Conservation (phyloP, 1,140 invertebrate species). For the Odontomachus brunneus region DNA sequence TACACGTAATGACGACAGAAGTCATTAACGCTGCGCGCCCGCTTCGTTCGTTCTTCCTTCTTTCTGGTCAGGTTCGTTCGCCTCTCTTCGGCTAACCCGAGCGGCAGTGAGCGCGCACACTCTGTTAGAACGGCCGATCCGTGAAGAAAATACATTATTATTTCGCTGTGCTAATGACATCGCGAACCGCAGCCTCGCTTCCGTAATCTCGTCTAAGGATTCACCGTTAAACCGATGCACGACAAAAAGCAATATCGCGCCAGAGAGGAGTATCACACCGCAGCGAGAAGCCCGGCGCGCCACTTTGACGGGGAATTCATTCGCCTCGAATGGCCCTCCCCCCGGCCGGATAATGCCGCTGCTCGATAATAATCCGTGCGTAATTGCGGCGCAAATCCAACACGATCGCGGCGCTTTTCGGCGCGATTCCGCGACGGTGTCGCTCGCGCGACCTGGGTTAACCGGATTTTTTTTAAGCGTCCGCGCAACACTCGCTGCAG, state of each 20-base stretch:
- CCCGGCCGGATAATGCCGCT: too few relatives aligned
- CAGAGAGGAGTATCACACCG: too few relatives aligned
- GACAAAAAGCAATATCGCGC: constrained; percentile 55
- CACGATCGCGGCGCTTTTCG: not conserved
- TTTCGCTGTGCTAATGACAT: constrained; percentile 47
- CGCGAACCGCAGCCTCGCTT: constrained; percentile 45
- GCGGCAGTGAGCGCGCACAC: not conserved
- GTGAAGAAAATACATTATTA: constrained; percentile 50
- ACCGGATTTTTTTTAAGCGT: too few relatives aligned
- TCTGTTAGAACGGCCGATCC: constrained; percentile 15
- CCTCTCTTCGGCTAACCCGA: constrained; percentile 18
- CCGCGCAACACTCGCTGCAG: too few relatives aligned
- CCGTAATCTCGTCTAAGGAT: constrained; percentile 60
- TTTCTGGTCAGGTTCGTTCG: constrained; percentile 47
- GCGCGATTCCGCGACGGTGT: not conserved
- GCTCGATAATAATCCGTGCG: not conserved
- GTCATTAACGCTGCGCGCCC: constrained; percentile 31
- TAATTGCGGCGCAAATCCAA: not conserved
- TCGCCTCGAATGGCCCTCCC: not conserved
- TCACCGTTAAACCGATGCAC: constrained; percentile 67
- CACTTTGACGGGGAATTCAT: not conserved
- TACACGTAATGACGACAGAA: constrained; percentile 48
- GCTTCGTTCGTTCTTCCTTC: constrained; percentile 45
- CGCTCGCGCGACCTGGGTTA: too few relatives aligned
- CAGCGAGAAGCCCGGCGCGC: not conserved